Evolutionary conservation across 1,140 invertebrate species (phyloP), one percentile per base, ranked within the genome.

Genomic region (Lanistes nyassanus): DNA sequence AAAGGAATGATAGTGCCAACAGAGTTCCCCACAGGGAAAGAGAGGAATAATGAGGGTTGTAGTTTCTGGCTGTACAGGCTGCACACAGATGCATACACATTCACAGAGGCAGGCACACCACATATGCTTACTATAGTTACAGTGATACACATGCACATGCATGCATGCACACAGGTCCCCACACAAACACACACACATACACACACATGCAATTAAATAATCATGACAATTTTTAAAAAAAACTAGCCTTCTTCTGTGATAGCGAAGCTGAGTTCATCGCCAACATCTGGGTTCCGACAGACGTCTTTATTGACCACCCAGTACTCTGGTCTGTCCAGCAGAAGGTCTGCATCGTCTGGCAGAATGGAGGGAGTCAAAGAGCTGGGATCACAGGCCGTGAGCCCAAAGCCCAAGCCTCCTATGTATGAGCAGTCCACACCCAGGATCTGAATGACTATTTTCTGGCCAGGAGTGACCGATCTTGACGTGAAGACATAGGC

Each of bases 261-360:
- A 76, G 93, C 94, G 84, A 98, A 96, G n/a, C 94, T 93, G 7
- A 99, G 92, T 88, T 98, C 95, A 87, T 98, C 97, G 0, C 95
- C 96, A 36, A 94, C 92, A 76, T 94, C 91, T 0, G 96, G 93
- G 53, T 92, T 93, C 39, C 94, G 93, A 0, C 95, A 96, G 3
- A 98, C 95, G 86, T 98, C 96, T 82, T 97, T 95, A 80, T 94
- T 94, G 0, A 99, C 95, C 2, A 98, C 96, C 97, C 97, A 99
- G 87, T 99, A 99, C 84, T 99, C 97, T 0, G 94, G 95, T n/a
- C 97, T 91, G 87, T 99, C 97, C 3, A 99, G 88, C 0, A 99
- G 90, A 36, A 95, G 92, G 83, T 99, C 96, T 0, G 96, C 94
- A 89, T 99, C 97, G 81, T 98, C 96, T 0, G 98, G 98, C 13